A percentile compares a stretch with the other conserved stretches of the same genome.
Conservation (phyloP, 2,113 vertebrate genomes). For the Nettapus auritus region DNA sequence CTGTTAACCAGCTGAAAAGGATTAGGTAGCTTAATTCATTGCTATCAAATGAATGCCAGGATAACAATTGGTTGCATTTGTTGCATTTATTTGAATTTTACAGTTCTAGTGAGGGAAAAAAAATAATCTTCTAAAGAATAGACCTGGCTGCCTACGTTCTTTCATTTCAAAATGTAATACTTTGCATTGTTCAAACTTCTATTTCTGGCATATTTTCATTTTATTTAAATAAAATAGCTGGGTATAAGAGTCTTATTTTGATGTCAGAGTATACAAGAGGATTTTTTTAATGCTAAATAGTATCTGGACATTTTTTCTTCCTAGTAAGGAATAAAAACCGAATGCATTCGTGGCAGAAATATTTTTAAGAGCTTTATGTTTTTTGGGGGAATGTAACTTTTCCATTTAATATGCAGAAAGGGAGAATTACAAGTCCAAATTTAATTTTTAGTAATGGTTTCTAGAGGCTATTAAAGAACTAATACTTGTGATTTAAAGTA, state of each 20-base stretch:
- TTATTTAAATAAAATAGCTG: background rate
- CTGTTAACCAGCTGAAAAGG: conserved; percentile 72
- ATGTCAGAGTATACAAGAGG: background rate
- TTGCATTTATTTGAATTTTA: background rate
- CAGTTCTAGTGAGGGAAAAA: background rate
- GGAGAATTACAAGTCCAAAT: background rate
- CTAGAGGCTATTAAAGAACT: background rate
- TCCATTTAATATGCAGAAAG: background rate
- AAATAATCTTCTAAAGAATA: background rate
- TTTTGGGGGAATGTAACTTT: background rate
- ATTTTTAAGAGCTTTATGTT: background rate
- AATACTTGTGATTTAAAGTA: background rate
- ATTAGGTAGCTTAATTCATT: conserved; percentile 64
- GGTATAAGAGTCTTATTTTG: background rate
- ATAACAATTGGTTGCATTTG: conserved; percentile 43
- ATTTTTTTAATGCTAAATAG: background rate
- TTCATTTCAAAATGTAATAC: background rate
- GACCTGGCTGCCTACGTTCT: background rate
- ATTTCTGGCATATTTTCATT: background rate
- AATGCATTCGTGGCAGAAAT: background rate
- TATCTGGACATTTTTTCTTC: background rate
- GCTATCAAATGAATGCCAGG: conserved; percentile 43
- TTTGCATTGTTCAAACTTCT: background rate
- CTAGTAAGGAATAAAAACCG: background rate
- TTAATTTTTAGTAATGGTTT: background rate